Conservation (phyloP, 2,888 invertebrate genomes). For the Megamerina dolium region DNA sequence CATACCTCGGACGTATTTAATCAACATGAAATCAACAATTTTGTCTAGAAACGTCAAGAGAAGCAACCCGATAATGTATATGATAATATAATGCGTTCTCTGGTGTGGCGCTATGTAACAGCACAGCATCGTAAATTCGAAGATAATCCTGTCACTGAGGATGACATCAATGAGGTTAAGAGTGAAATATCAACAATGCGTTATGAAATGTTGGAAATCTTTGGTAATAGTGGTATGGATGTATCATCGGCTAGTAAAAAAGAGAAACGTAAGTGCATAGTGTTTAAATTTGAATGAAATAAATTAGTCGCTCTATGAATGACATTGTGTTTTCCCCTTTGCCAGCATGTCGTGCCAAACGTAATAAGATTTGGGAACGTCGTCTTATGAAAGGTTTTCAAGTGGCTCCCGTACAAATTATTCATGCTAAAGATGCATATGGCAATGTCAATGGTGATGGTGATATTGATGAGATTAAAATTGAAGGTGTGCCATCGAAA, state of each 20-base stretch:
- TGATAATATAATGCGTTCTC: slow-evolving; percentile 77
- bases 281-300: too few relatives aligned
- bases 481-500: slow-evolving; percentile 34
- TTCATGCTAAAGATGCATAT: slow-evolving; percentile 54
- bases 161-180: slow-evolving; percentile 90
- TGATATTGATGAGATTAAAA: slow-evolving; percentile 40
- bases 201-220: slow-evolving; percentile 85
- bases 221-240: slow-evolving; percentile 83
- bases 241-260: slow-evolving; percentile 66
- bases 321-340: neutral
- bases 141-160: slow-evolving; percentile 83
- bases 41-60: slow-evolving; percentile 51
- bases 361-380: slow-evolving; percentile 81
- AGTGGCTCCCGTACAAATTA: slow-evolving; percentile 61
- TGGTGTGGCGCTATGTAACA: slow-evolving; percentile 89
- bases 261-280: slow-evolving; percentile 62
- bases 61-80: slow-evolving; percentile 66
- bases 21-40: too few relatives aligned
- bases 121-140: slow-evolving; percentile 78
- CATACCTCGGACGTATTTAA: too few relatives aligned
- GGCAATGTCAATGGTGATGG: slow-evolving; percentile 40
- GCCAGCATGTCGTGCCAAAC: slow-evolving; percentile 65
- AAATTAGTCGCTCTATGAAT: too few relatives aligned
- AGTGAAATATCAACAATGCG: slow-evolving; percentile 88
- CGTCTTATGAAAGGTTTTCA: slow-evolving; percentile 83